phyloP scores from a whole-genome alignment of 2,113 vertebrate genomes.

The Bettongia penicillata region DNA sequence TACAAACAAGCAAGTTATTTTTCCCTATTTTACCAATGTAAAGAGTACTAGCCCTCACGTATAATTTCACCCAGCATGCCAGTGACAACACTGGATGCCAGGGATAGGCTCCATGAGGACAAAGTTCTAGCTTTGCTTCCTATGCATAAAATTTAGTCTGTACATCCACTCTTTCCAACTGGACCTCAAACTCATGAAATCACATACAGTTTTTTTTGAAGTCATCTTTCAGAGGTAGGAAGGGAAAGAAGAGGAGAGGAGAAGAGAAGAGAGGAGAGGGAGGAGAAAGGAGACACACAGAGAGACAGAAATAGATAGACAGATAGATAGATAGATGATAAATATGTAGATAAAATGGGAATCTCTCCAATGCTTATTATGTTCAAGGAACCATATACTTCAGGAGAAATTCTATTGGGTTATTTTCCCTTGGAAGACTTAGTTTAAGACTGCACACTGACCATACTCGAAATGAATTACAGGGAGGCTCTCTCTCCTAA shows the following conservation, averaged over 20 bases:
- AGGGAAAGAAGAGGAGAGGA: too few species aligned
- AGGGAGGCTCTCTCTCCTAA: neutral
- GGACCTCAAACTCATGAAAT: neutral
- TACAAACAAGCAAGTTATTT: conserved; percentile 1
- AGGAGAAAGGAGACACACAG: too few species aligned
- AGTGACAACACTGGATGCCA: conserved; percentile 4
- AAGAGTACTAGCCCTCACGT: neutral
- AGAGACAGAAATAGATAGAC: too few species aligned
- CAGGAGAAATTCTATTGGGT: neutral
- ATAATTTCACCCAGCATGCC: conserved; percentile 30
- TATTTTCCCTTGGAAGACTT: neutral
- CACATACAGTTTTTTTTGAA: neutral
- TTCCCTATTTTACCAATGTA: conserved; percentile 31
- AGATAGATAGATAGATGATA: neutral
- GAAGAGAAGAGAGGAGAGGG: too few species aligned
- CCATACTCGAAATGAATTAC: neutral
- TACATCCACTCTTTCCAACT: neutral
- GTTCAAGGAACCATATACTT: neutral
- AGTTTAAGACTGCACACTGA: neutral
- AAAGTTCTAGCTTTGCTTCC: neutral
- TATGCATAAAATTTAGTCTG: neutral
- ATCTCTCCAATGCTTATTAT: neutral
- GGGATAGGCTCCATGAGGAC: neutral
- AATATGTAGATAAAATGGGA: neutral
- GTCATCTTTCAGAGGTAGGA: neutral